A percentile compares a stretch with the other conserved stretches of the same genome.
These are phyloP conservation scores for Triplophysa bombifrons DNA, from an alignment of 2,797 vertebrate genomes.

Conservation along the genomic window DNA sequence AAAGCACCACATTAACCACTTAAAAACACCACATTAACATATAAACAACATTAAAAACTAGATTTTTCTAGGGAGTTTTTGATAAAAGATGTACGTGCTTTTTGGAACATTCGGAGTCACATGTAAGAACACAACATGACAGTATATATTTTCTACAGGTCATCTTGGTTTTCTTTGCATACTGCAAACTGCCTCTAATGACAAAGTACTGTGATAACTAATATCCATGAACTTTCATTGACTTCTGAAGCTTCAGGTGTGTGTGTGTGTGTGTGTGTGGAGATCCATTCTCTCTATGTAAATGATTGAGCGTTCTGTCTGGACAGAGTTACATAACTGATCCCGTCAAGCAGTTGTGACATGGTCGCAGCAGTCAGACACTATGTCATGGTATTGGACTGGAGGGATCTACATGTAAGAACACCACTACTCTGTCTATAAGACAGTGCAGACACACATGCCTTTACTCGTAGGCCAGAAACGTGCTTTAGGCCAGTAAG, in stretches of 20 bases:
- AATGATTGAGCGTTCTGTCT: neutral
- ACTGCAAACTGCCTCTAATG: neutral
- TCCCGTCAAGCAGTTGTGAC: neutral
- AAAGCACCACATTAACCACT: no score
- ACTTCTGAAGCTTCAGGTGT: neutral
- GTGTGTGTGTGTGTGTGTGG: neutral
- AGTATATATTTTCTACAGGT: neutral
- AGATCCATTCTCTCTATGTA: neutral
- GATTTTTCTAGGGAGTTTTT: no score
- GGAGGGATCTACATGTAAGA: neutral
- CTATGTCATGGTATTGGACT: constrained; percentile 22
- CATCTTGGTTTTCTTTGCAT: neutral
- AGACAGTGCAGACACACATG: neutral
- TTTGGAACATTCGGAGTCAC: no score
- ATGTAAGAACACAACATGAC: no score
- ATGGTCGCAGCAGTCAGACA: neutral
- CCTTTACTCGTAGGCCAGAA: neutral
- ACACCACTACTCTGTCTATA: neutral
- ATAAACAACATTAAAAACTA: no score
- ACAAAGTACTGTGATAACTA: neutral
- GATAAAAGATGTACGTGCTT: no score
- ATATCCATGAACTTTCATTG: neutral
- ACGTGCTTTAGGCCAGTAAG: neutral
- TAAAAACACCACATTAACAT: no score
- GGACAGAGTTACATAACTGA: constrained; percentile 5